Evolutionary conservation across 2,113 vertebrate species (phyloP), one percentile per base, ranked within the genome.

Genomic region (Phalacrocorax pelagicus): DNA sequence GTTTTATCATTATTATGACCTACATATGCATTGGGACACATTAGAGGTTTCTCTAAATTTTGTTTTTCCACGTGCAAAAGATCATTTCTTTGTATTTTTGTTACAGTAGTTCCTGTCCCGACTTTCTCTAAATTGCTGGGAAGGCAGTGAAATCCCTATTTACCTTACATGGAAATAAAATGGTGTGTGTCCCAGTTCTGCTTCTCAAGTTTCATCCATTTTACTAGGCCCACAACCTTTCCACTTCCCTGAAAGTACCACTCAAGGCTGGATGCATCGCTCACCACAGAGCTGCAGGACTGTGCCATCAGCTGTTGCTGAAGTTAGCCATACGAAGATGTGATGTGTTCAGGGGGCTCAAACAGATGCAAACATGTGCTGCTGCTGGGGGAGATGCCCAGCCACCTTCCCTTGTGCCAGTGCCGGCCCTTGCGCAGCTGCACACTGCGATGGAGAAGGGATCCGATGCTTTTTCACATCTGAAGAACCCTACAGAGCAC

Each of bases 221-320:
- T 86, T 54, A 44, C 27, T 27, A 13, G 44, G 23, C 17, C 66
- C 71, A 54, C n/a, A 80, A 24, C 26, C 44, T 46, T 86, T 63
- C 72, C 0, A 0, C 58, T 87, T 93, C 74, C 70, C 58, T 79
- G n/a, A 21, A 86, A 61, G 70, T 29, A 15, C 20, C 8, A 1
- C 38, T n/a, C 62, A 7, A 26, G 34, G 52, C 73, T 30, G 70
- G 22, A 10, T 63, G 47, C 23, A 2, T 46, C 71, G 49, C 55
- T 78, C 32, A 6, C 69, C 36, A 14, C 40, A 5, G 65, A 72
- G 55, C 65, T 30, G 10, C 40, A 20, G 52, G 58, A 15, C 65
- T 5, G n/a, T 0, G 0, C 42, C 4, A 0, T 11, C 55, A 65
- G 34, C 46, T 36, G 8, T 36, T 13, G 13, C 54, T 80, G 67